Percentiles rank a stretch among this genome's conserved stretches.
phyloP scores from a whole-genome alignment of 2,797 vertebrate genomes.

The Trematomus bernacchii region DNA sequence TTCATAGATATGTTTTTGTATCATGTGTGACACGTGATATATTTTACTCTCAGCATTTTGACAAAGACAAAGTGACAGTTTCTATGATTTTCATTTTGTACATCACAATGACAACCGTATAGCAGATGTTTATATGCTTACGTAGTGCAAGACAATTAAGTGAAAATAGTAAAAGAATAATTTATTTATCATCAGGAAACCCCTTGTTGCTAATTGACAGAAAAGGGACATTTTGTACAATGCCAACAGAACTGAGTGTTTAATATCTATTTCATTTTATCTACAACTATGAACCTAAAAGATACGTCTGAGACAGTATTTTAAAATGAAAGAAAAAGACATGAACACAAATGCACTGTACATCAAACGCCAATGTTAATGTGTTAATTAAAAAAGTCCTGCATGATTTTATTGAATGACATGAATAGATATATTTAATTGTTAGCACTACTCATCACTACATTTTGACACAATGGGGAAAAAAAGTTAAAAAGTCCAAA shows the following conservation, averaged over 20 bases:
- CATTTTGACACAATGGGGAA: slow-evolving; percentile 60
- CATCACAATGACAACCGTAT: not conserved
- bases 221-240: slow-evolving; percentile 32
- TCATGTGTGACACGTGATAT: too few species aligned
- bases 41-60: too few species aligned
- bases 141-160: slow-evolving; percentile 13
- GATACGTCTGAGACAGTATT: slow-evolving; percentile 76
- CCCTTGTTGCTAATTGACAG: slow-evolving; percentile 15
- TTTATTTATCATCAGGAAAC: slow-evolving; percentile 42
- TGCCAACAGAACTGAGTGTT: slow-evolving; percentile 24
- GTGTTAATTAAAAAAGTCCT: slow-evolving; percentile 63
- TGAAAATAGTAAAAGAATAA: slow-evolving; percentile 55
- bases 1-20: not conserved
- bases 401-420: slow-evolving; percentile 59
- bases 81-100: not conserved
- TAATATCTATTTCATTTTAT: slow-evolving; percentile 79
- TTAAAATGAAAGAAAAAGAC: slow-evolving; percentile 44
- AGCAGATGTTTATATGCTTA: slow-evolving; percentile 1
- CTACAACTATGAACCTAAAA: slow-evolving; percentile 86
- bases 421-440: slow-evolving; percentile 55
- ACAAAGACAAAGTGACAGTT: too few species aligned
- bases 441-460: slow-evolving; percentile 73
- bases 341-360: slow-evolving; percentile 73
- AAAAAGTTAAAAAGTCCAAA: slow-evolving; percentile 51
- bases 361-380: slow-evolving; percentile 64